These are phyloP conservation scores for Halictus rubicundus DNA, from an alignment of 1,140 invertebrate species.

Conservation along the genomic window DNA sequence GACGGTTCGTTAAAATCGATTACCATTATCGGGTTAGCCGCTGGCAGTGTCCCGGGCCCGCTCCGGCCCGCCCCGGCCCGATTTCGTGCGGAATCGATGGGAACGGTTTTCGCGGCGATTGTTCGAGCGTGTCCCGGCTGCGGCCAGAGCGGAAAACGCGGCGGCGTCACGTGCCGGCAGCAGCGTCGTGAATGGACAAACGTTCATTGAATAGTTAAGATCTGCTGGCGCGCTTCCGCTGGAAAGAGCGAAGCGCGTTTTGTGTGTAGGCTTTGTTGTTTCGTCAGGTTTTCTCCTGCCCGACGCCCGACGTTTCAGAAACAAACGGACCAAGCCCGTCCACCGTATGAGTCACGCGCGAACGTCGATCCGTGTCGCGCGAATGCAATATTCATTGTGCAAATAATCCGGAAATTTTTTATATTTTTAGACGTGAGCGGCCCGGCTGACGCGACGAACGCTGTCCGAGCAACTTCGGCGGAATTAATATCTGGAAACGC, in stretches of 20 bases:
- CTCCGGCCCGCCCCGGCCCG: too few relatives aligned
- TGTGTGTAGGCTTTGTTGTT: conserved; percentile 40
- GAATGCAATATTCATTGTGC: background rate
- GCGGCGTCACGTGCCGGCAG: conserved; percentile 43
- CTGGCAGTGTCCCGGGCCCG: conserved; percentile 15
- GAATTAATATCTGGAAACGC: too few relatives aligned
- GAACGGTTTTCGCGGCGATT: conserved; percentile 23
- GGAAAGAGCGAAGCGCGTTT: conserved; percentile 25
- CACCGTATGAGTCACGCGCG: background rate
- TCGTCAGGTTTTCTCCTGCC: conserved; percentile 23
- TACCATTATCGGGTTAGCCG: conserved; percentile 59
- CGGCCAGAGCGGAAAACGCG: conserved; percentile 30
- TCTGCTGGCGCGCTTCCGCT: conserved; percentile 51
- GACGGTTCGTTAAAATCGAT: conserved; percentile 60
- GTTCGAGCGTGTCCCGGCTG: conserved; percentile 11
- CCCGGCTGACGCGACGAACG: too few relatives aligned
- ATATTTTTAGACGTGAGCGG: background rate
- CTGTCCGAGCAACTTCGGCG: too few relatives aligned
- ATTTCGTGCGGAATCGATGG: background rate
- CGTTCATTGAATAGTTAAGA: conserved; percentile 65
- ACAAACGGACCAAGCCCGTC: background rate
- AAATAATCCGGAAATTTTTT: background rate
- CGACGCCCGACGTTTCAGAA: background rate
- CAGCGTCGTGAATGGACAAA: conserved; percentile 52
- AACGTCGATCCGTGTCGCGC: background rate